Evolutionary conservation across 2,113 vertebrate species (phyloP), one percentile per base, ranked within the genome.

Genomic region (Phalacrocorax brasilianus): DNA sequence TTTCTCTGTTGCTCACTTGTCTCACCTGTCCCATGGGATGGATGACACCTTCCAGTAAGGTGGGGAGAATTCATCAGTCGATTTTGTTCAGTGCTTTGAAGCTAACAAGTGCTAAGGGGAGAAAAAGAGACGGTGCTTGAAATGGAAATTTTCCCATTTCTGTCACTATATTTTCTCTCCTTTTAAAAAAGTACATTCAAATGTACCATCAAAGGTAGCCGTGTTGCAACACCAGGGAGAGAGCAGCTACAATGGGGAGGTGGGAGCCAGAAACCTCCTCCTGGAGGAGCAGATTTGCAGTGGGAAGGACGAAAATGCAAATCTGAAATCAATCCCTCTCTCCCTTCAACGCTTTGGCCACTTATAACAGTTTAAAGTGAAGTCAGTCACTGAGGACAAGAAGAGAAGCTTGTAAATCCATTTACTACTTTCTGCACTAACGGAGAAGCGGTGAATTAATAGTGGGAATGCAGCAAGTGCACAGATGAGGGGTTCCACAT

Each of bases 221-320:
- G 67, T 6, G 47, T 8, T 32, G 55, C 72, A 86, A 13, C 17
- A 49, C 42, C 56, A 7, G 35, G 58, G 28, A 71, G 70, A 33
- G 67, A 83, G 53, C 88, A 76, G 94, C 67, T 62, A 23, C 50
- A 42, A 35, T n/a, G 65, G 58, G 61, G 71, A 66, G 88, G 88
- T 87, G 94, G 70, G 82, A 94, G 87, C 58, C 89, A 52, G 85
- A 71, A 90, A 72, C 74, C 78, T 94, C 95, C 86, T 96, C 91
- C 89, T 84, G 56, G 80, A 95, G 94, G 88, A 83, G 89, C 96
- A 55, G 79, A 4, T 81, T 38, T 92, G 84, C n/a, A 15, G 87
- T 15, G 42, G 89, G 83, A 90, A 96, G 84, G 84, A 77, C n/a
- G 32, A 12, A 88, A 77, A 87, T 44, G 83, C 82, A 74, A 74